Base-by-base conservation (phyloP, 2,113 vertebrate genomes). In the Asarcornis scutulata region DNA sequence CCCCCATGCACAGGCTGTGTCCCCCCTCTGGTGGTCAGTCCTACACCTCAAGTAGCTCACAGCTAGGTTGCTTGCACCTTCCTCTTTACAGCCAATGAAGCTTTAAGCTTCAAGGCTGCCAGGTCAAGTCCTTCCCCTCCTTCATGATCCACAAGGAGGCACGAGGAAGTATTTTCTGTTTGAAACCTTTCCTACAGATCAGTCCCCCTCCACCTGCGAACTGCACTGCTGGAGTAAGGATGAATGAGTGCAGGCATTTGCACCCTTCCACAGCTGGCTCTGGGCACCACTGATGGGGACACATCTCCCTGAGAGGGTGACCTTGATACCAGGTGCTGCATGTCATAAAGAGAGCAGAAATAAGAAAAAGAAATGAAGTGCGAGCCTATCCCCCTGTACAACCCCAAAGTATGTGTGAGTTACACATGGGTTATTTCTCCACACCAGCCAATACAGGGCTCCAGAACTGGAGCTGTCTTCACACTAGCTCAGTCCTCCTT, bases 191-290 rank as follows among this genome's bases (percentile, higher is more conserved):
- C 32, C 23, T 48, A 59, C 40, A 60, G 1, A 31, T 36, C 36
- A 22, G 48, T 25, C 67, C 21, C 59, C 25, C 50, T n/a, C n/a
- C 1, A 0, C 38, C 16, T 36, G 63, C 0, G 0, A 56, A 60
- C 13, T 1, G 0, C 0, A 0, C 59, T 63, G n/a, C 4, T 8
- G 23, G 20, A 58, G 9, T 18, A 18, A 40, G 67, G 36, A 18
- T 6, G 18, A 15, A 9, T 26, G 5, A 25, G 27, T 36, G 20
- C 29, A 46, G 34, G 60, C n/a, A 17, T 64, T 21, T 56, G 25
- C 52, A 46, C 26, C 32, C 26, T 53, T 32, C 42, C 67, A 36
- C 0, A 0, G 50, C 40, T 13, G 10, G 53, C 38, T 44, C 36
- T 40, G 63, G 23, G 21, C 38, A 18, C 8, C 11, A 46, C 8